These are phyloP conservation scores for Sphaerophoria taeniata DNA, from an alignment of 2,888 invertebrate species.

Conservation along the genomic window DNA sequence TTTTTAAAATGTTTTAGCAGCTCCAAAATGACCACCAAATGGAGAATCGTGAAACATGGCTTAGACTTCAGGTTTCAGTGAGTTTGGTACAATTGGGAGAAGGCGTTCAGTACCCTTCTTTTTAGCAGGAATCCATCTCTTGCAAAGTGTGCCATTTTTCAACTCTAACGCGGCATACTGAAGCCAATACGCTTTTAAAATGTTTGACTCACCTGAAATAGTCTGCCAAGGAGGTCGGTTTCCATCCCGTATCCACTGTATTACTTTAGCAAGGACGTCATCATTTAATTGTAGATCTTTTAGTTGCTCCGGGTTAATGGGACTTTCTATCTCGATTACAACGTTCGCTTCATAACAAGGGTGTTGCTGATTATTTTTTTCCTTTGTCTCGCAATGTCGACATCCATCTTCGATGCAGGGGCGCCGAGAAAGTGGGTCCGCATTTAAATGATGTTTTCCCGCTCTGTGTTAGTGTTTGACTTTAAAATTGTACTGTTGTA, in stretches of 20 bases:
- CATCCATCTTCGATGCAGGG: constrained; percentile 8
- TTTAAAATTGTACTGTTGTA: constrained; percentile 14
- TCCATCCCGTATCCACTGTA: constrained; percentile 15
- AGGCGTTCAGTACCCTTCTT: neutral
- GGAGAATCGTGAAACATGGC: constrained; percentile 14
- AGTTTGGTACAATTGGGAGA: constrained; percentile 11
- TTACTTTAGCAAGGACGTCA: neutral
- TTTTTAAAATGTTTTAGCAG: neutral
- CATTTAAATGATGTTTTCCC: constrained; percentile 4
- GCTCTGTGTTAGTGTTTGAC: neutral
- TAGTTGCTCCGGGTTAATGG: constrained; percentile 2
- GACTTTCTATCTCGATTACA: neutral
- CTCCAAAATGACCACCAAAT: constrained; percentile 18
- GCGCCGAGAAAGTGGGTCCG: constrained; percentile 1
- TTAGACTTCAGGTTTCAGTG: neutral
- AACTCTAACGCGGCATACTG: neutral
- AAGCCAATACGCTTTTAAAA: constrained; percentile 18
- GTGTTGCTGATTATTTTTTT: neutral
- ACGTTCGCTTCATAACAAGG: neutral
- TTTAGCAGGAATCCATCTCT: constrained; percentile 7
- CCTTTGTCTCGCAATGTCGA: neutral
- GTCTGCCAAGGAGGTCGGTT: neutral
- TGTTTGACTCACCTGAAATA: constrained; percentile 7
- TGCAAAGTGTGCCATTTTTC: constrained; percentile 3
- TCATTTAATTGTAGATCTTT: neutral